phyloP scores from a whole-genome alignment of 1,140 invertebrate genomes.

The Papilio machaon region DNA sequence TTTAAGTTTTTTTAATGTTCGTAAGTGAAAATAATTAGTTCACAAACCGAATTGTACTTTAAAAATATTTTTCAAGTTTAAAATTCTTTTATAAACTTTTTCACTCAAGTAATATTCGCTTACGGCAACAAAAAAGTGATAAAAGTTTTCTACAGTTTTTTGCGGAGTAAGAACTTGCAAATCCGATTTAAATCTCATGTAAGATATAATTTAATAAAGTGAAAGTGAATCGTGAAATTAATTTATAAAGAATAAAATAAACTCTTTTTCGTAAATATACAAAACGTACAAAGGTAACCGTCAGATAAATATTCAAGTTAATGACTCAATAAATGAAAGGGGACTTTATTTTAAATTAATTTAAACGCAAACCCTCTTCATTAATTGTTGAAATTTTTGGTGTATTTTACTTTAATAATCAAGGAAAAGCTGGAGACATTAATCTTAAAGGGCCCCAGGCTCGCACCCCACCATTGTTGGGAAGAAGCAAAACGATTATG shows the following conservation, averaged over 20 bases:
- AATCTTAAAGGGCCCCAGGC: constrained; percentile 18
- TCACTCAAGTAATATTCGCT: constrained; percentile 18
- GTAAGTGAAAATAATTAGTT: background rate
- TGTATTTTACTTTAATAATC: constrained; percentile 22
- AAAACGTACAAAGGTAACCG: background rate
- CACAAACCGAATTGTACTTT: background rate
- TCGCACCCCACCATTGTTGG: constrained; percentile 10
- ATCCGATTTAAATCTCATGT: background rate
- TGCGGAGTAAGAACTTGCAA: background rate
- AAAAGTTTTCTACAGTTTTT: background rate
- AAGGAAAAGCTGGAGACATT: constrained; percentile 21
- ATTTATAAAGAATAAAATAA: background rate
- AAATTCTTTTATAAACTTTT: background rate
- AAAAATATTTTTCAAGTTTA: background rate
- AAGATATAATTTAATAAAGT: background rate
- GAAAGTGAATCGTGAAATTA: background rate
- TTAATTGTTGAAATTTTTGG: constrained; percentile 22
- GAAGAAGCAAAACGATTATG: constrained; percentile 11
- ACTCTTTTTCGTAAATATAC: background rate
- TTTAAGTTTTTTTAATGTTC: background rate
- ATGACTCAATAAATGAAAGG: constrained; percentile 13
- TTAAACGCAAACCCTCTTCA: constrained; percentile 11
- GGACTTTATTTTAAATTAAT: constrained; percentile 15
- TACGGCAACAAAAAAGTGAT: constrained; percentile 19
- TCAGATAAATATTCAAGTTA: background rate